Evolutionary conservation across 2,888 invertebrate species (phyloP), one percentile per base, ranked within the genome.

Genomic region (Caenorhabditis zanzibari): DNA sequence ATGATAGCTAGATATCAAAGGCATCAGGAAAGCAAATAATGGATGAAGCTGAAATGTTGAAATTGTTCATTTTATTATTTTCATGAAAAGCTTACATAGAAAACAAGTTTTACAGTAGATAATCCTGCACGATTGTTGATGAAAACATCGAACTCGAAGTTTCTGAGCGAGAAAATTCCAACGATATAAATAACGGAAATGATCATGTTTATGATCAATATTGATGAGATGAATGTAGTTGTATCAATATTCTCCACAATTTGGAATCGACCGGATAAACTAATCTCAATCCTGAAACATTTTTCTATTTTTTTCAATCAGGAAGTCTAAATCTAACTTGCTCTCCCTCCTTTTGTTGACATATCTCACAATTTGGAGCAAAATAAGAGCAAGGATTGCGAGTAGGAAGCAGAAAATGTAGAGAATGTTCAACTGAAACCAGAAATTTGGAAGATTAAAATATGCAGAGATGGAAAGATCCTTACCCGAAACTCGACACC

Each of bases 201-300:
- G 0, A 75, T 19, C 79, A 83, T 74, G 32, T 79, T 79, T 32
- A 72, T 69, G 7, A 69, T 41, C 28, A 83, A 52, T 47, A 83
- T 83, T 10, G 75, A 69, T 6, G 83, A 66, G 28, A 74, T 74
- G 26, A 83, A 83, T 22, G 63, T 79, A 24, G 83, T 83, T 9
- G 83, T 83, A 32, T 72, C 71, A 41, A 83, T 79, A 58, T 83
- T 83, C 26, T 83, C 83, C 16, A 71, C 49, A 10, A 74, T 59
- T 71, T 83, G 83, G 24, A 72, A 83, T 28, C 79, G 54, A 49
- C 74, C 79, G 2, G 83, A 83, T 7, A 83, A 58, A 19, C 64
- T 59, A 7, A 83, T 76, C 22, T 69, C 79, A 7, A 75, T 68
- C 47, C 83, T 82, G 79, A 56, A 79, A 72, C 10, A 14, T 22